A percentile compares a stretch with the other conserved stretches of the same genome.
phyloP scores from a whole-genome alignment of 2,888 invertebrate genomes.

The Lysandra bellargus region DNA sequence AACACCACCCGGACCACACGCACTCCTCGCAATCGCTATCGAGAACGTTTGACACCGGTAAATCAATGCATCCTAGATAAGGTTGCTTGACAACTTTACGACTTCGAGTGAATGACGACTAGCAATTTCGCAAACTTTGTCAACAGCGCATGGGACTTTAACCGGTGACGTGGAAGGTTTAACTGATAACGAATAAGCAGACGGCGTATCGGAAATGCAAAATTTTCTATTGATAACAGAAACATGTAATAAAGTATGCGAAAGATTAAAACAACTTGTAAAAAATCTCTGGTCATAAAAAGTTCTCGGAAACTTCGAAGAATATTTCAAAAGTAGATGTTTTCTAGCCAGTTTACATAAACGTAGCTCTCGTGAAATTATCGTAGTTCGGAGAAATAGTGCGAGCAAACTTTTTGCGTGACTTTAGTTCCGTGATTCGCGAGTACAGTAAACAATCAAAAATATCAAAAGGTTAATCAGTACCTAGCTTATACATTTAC shows the following conservation, averaged over 20 bases:
- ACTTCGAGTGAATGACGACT: background rate
- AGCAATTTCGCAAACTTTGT: slow-evolving; percentile 7
- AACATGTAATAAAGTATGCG: background rate
- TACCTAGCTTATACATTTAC: background rate
- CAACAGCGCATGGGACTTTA: background rate
- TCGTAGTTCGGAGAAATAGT: background rate
- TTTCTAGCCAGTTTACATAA: slow-evolving; percentile 6
- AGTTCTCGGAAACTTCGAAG: background rate
- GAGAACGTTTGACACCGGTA: slow-evolving; percentile 46
- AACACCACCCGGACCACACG: slow-evolving; percentile 45
- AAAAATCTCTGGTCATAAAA: background rate
- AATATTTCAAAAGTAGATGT: background rate
- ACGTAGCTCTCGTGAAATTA: background rate
- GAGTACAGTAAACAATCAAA: slow-evolving; percentile 2
- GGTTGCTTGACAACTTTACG: slow-evolving; percentile 39
- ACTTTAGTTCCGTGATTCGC: slow-evolving; percentile 5
- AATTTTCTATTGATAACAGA: background rate
- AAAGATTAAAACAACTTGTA: background rate
- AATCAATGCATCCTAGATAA: slow-evolving; percentile 45
- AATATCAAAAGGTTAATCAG: slow-evolving; percentile 17
- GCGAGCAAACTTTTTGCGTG: background rate
- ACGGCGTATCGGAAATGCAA: background rate
- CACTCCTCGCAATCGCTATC: slow-evolving; percentile 42
- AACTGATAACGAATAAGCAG: background rate
- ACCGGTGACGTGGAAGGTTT: background rate